Base-by-base conservation (phyloP, 1,140 invertebrate genomes). In the Drosophila watanabei region DNA sequence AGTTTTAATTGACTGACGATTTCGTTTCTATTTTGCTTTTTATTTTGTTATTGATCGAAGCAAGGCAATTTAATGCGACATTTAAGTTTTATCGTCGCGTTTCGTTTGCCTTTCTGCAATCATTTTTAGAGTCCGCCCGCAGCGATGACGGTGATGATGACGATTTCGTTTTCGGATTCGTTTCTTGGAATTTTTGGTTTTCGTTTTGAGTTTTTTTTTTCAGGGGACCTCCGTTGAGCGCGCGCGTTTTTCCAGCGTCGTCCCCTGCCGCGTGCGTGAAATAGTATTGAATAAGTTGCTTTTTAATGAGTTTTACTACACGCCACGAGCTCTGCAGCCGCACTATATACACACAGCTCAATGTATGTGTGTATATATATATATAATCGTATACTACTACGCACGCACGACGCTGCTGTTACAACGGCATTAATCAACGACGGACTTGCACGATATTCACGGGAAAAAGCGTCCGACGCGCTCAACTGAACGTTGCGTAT, bases 401-500 rank as follows among this genome's bases (percentile, higher is more conserved):
- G 85, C 84, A 89, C 72, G 82, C 72, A 85, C 78, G 75, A 79
- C 71, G 66, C 62, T 84, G 52, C 66, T 57, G 64, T 45, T 61
- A 35, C 20, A 69, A 61, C 54, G 54, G 39, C 46, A 51, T 54
- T 41, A 57, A 72, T 43, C 68, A 63, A 69, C 65, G 60, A 75
- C 78, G 75, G 51, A 75, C 75, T 24, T 28, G 24, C 54, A 56
- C 54, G 54, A 56, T 56, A 39, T 56, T 39, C 73, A 66, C 81
- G 71, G 80, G 51, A 37, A 75, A 30, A 86, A 86, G 28, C 33
- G 82, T 92, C 91, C 85, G 85, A 86, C 79, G 88, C 91, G 92
- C 88, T 92, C 91, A 82, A 82, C 82, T 79, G 85, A 92, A 92
- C 80, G 83, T 89, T 89, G 80, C 82, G 87, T 92, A 92, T 91